phyloP scores from a whole-genome alignment of 2,888 invertebrate species.

The Odontocolon sp. region DNA sequence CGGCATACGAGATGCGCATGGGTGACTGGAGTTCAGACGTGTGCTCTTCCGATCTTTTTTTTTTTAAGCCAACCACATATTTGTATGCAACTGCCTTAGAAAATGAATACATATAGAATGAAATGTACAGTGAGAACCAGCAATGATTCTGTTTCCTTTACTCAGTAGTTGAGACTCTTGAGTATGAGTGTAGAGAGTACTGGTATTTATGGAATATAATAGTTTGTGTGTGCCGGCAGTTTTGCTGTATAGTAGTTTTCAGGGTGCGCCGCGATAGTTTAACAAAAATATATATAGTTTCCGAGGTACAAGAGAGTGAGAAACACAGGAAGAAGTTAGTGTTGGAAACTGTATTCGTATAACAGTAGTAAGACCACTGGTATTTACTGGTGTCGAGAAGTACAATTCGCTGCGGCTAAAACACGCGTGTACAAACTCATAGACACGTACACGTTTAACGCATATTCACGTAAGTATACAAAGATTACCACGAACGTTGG shows the following conservation, averaged over 20 bases:
- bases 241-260: neutral
- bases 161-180: neutral
- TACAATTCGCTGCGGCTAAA: neutral
- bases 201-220: neutral
- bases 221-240: neutral
- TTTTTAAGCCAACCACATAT: too few species aligned
- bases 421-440: too few species aligned
- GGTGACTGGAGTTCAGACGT: too few species aligned
- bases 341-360: neutral
- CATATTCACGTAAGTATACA: neutral
- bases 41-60: too few species aligned
- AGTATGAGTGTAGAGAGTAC: neutral
- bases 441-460: neutral
- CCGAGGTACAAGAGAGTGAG: neutral
- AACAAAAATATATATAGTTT: constrained; percentile 5
- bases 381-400: neutral
- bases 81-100: too few species aligned
- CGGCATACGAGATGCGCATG: too few species aligned
- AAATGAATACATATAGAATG: too few species aligned
- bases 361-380: neutral
- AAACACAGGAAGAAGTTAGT: neutral
- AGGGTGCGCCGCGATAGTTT: constrained; percentile 3
- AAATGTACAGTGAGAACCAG: too few species aligned
- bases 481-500: neutral
- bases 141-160: too few species aligned